A percentile compares a stretch with the other conserved stretches of the same genome.
These are phyloP conservation scores for Drosophila nr. perissopoda DNA, from an alignment of 2,888 invertebrate genomes.

Conservation along the genomic window DNA sequence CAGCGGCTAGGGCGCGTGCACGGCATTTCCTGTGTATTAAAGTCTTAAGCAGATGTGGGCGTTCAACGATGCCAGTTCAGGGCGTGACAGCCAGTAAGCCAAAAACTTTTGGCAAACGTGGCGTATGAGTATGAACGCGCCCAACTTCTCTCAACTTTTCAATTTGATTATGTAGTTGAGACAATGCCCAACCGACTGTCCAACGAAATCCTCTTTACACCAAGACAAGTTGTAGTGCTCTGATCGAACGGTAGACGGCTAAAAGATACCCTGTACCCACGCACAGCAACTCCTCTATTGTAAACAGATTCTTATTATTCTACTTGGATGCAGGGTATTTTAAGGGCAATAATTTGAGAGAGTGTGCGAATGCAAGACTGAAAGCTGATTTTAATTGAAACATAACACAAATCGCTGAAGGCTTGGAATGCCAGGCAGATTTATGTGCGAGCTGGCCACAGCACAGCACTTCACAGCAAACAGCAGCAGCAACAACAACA, in stretches of 20 bases:
- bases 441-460: constrained; percentile 41
- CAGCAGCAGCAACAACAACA: constrained; percentile 1
- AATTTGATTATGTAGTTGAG: constrained; percentile 66
- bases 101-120: constrained; percentile 42
- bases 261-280: neutral
- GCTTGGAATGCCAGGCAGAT: constrained; percentile 34
- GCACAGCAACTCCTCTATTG: neutral
- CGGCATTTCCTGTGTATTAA: constrained; percentile 67
- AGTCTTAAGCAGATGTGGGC: constrained; percentile 43
- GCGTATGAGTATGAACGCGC: constrained; percentile 37
- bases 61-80: constrained; percentile 4
- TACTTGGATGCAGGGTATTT: neutral
- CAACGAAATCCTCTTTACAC: constrained; percentile 13
- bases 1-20: constrained; percentile 55
- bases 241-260: neutral
- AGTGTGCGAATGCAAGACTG: neutral
- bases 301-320: neutral
- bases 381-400: constrained; percentile 41
- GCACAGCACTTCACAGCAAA: constrained; percentile 1
- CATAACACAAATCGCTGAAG: constrained; percentile 18
- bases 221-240: neutral
- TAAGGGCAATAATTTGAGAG: neutral
- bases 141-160: constrained; percentile 43
- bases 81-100: constrained; percentile 50
- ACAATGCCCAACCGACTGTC: neutral